These are phyloP conservation scores for Echinarachnius parma DNA, from an alignment of 53 echinoderm and acorn worm genomes.

Conservation along the genomic window DNA sequence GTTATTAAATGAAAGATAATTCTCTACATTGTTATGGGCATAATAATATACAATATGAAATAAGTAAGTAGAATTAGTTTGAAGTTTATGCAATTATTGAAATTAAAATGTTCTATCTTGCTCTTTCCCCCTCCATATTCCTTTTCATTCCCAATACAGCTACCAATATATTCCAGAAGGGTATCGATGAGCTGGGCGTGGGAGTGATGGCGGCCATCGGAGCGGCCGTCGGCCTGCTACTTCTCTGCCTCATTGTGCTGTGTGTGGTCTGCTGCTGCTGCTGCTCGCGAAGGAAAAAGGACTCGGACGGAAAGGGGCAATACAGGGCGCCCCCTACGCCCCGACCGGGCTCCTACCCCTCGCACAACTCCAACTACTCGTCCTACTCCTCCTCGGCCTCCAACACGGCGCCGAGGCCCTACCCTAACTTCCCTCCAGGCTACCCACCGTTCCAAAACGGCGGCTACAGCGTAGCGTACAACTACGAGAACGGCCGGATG, in stretches of 20 bases:
- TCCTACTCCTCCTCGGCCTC: constrained; percentile 81
- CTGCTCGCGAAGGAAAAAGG: constrained; percentile 51
- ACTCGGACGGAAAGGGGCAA: constrained; percentile 50
- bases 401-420: constrained; percentile 60
- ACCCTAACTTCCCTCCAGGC: constrained; percentile 63
- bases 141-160: constrained; percentile 5
- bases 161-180: constrained; percentile 60
- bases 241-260: constrained; percentile 72
- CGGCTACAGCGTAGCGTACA: constrained; percentile 86
- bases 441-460: constrained; percentile 77
- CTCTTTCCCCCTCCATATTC: too few relatives aligned
- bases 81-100: too few relatives aligned
- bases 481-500: constrained; percentile 81
- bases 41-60: too few relatives aligned
- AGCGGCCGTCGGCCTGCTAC: constrained; percentile 63
- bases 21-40: too few relatives aligned
- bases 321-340: constrained; percentile 81
- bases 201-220: constrained; percentile 76
- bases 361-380: constrained; percentile 88
- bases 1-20: too few relatives aligned
- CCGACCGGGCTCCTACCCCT: constrained; percentile 79
- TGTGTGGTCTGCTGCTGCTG: constrained; percentile 87
- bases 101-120: too few relatives aligned
- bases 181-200: constrained; percentile 62
- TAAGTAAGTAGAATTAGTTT: too few relatives aligned